Base-by-base conservation (phyloP, 2,113 vertebrate genomes). In the Ardeotis arabs region DNA sequence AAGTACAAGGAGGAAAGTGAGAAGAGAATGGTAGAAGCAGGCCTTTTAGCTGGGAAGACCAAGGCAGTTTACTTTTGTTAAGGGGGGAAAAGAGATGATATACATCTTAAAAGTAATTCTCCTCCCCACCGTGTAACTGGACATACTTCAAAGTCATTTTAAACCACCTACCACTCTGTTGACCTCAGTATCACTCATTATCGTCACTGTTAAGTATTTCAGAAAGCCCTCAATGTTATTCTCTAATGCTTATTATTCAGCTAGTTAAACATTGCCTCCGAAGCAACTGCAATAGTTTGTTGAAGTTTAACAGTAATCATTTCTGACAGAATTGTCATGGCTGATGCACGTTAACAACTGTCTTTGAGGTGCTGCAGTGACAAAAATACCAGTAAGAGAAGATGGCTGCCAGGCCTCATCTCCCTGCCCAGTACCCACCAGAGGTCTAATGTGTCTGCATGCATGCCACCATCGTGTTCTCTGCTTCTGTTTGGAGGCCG, bases 161-260 rank as follows among this genome's bases (percentile, higher is more conserved):
- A 92, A 87, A 27, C 44, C 44, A 70, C 23, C 39, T 70, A 33
- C 18, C 50, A 53, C 3, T 68, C 39, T 39, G 44, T 29, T 91
- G 41, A 78, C 49, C n/a, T 67, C 68, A 56, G 0, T 44, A 47
- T n/a, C 29, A 33, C 18, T 77, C 0, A 0, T 39, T 20, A 14
- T 45, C 47, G 31, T 15, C 24, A 24, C 7, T 37, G 68, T 35
- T 3, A 62, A n/a, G 14, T 59, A 75, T 28, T 70, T 33, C 8
- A 72, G 52, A 78, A 81, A 45, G 39, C 4, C 16, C 14, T 14
- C 49, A 1, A 4, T 25, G 17, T 52, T 68, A 60, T 22, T 70
- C 44, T 84, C 75, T 44, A 70, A 25, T 19, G 27, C 45, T 78
- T 80, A n/a, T 37, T 37, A 55, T 23, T 72, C 53, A 53, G 74